These are phyloP conservation scores for Asobara japonica DNA, from an alignment of 1,140 invertebrate species.

Conservation along the genomic window DNA sequence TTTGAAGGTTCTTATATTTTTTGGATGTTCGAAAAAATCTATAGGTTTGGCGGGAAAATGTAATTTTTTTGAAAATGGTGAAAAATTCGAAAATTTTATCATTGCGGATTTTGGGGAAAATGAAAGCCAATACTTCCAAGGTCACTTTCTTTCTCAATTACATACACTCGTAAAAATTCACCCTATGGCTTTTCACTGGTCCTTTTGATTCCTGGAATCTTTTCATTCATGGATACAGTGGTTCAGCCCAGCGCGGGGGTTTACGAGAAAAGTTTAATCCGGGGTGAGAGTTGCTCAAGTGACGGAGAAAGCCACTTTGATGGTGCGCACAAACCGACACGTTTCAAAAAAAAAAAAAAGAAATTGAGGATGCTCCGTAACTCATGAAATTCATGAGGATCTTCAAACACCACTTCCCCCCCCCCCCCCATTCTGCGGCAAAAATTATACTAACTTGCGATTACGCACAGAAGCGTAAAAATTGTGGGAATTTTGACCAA, in stretches of 20 bases:
- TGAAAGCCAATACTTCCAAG: no score
- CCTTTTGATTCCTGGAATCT: background rate
- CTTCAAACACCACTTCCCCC: background rate
- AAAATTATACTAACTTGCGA: no score
- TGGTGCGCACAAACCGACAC: background rate
- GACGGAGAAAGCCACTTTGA: background rate
- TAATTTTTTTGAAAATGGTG: no score
- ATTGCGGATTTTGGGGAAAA: no score
- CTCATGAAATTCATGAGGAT: conserved; percentile 16
- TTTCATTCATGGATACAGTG: background rate
- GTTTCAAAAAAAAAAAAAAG: background rate
- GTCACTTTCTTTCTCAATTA: no score
- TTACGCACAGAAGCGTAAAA: background rate
- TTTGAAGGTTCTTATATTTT: no score
- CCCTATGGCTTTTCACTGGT: background rate
- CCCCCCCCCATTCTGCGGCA: no score
- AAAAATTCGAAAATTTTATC: no score
- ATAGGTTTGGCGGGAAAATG: no score
- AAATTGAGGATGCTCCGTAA: background rate
- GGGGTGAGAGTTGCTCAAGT: background rate
- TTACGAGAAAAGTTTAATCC: conserved; percentile 1
- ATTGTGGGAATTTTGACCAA: no score
- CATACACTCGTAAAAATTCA: no score
- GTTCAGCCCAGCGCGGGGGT: background rate
- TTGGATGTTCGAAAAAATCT: no score